These are phyloP conservation scores for Brachionus manjavacas DNA, from an alignment of 1,140 invertebrate species.

Conservation along the genomic window DNA sequence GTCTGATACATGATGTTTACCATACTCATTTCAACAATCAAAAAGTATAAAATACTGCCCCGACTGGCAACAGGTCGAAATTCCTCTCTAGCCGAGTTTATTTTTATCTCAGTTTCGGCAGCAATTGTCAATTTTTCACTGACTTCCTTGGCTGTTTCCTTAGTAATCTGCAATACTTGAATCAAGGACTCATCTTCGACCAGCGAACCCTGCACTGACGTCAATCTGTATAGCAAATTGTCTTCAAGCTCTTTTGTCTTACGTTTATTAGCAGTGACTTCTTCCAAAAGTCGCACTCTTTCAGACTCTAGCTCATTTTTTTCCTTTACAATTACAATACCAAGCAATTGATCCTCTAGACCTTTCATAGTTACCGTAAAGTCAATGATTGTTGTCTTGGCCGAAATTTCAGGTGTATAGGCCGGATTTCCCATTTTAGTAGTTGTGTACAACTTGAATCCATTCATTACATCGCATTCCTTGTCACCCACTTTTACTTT, in stretches of 20 bases:
- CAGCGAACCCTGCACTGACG: conserved; percentile 82
- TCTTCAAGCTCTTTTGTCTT: conserved; percentile 92
- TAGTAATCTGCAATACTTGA: conserved; percentile 81
- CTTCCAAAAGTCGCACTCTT: conserved; percentile 83
- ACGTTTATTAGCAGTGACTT: conserved; percentile 87
- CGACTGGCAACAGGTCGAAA: conserved; percentile 85
- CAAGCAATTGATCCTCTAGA: conserved; percentile 90
- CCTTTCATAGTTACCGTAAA: conserved; percentile 96
- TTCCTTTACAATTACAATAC: conserved; percentile 85
- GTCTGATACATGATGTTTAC: conserved; percentile 96
- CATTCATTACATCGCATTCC: conserved; percentile 90
- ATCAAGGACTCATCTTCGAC: conserved; percentile 93
- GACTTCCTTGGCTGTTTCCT: conserved; percentile 86
- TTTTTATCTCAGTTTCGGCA: conserved; percentile 86
- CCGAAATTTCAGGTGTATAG: conserved; percentile 91
- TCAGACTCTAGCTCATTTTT: conserved; percentile 86
- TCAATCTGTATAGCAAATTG: conserved; percentile 78
- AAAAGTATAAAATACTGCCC: conserved; percentile 87
- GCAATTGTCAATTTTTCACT: conserved; percentile 85
- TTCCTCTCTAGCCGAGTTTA: conserved; percentile 85
- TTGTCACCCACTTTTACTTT: conserved; percentile 90
- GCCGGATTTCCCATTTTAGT: conserved; percentile 91
- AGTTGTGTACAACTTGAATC: conserved; percentile 90
- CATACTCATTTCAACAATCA: conserved; percentile 94
- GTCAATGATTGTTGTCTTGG: conserved; percentile 92